Conservation (phyloP, 2,888 invertebrate genomes). For the Ommatoiulus sabulosus region DNA sequence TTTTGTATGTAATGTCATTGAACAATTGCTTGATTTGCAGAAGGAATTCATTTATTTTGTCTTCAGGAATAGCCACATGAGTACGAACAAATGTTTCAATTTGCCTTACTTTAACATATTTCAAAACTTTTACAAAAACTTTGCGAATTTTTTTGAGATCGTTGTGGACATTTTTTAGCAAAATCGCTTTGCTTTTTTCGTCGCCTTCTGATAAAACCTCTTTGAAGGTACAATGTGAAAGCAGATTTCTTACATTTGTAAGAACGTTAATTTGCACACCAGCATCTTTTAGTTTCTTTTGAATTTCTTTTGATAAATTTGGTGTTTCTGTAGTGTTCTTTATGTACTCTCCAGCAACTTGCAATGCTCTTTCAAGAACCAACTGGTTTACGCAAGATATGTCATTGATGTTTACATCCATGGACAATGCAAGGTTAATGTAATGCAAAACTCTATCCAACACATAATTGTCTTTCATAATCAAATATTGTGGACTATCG, state of each 20-base stretch:
- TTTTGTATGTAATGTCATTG: neutral
- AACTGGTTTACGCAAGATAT: neutral
- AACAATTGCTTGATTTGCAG: neutral
- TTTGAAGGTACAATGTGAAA: neutral
- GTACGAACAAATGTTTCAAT: neutral
- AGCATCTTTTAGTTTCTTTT: neutral
- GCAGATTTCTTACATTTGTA: neutral
- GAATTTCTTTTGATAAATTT: neutral
- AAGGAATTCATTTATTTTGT: neutral
- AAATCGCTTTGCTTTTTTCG: neutral
- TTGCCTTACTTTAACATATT: neutral
- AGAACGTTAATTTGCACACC: neutral
- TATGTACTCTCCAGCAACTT: neutral
- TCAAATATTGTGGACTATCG: neutral
- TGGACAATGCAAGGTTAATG: neutral
- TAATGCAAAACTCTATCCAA: neutral
- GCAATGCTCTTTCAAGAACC: neutral
- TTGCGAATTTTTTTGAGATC: neutral
- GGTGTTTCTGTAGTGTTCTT: neutral
- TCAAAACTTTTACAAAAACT: neutral
- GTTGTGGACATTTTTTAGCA: neutral
- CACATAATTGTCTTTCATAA: neutral
- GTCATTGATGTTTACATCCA: neutral
- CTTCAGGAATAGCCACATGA: neutral
- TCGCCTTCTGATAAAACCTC: neutral